A percentile compares a stretch with the other conserved stretches of the same genome.
These are phyloP conservation scores for Dryobotodes eremita DNA, from an alignment of 2,888 invertebrate species.

Conservation along the genomic window DNA sequence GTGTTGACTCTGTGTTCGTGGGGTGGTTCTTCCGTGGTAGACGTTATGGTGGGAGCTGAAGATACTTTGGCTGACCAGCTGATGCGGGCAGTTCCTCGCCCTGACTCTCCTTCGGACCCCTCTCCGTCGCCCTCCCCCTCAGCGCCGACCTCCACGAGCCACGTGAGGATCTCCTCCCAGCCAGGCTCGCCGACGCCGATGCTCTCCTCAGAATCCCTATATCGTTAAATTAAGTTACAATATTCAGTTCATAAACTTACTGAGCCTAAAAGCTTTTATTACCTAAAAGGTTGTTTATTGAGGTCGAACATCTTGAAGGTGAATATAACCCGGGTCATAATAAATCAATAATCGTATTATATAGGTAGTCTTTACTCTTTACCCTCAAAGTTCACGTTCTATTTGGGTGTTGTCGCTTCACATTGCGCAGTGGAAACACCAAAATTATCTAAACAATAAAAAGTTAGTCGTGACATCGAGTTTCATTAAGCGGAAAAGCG, in stretches of 20 bases:
- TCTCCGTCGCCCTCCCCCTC: conserved; percentile 92
- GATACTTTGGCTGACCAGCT: conserved; percentile 94
- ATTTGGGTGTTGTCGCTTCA: conserved; percentile 58
- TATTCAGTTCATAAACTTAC: conserved; percentile 64
- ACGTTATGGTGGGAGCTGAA: conserved; percentile 76
- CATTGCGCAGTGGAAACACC: conserved; percentile 66
- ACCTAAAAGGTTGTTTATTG: conserved; percentile 69
- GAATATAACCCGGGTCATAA: conserved; percentile 71
- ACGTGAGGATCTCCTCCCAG: conserved; percentile 96
- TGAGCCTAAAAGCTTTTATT: conserved; percentile 68
- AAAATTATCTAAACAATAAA: conserved; percentile 75
- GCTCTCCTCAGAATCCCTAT: conserved; percentile 82
- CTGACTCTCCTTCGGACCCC: conserved; percentile 89
- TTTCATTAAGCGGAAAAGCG: conserved; percentile 83
- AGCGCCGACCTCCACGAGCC: conserved; percentile 97
- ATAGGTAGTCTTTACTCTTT: conserved; percentile 47
- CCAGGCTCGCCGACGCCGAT: conserved; percentile 85
- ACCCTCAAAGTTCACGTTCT: conserved; percentile 62
- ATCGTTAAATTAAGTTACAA: conserved; percentile 51
- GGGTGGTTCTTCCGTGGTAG: conserved; percentile 85
- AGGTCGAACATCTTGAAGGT: conserved; percentile 71
- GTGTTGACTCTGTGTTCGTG: conserved; percentile 93
- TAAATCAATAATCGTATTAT: conserved; percentile 71
- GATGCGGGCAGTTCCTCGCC: conserved; percentile 95
- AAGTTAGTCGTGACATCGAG: conserved; percentile 79